These are phyloP conservation scores for Elgaria multicarinata DNA, from an alignment of 2,113 vertebrate species.

Conservation along the genomic window DNA sequence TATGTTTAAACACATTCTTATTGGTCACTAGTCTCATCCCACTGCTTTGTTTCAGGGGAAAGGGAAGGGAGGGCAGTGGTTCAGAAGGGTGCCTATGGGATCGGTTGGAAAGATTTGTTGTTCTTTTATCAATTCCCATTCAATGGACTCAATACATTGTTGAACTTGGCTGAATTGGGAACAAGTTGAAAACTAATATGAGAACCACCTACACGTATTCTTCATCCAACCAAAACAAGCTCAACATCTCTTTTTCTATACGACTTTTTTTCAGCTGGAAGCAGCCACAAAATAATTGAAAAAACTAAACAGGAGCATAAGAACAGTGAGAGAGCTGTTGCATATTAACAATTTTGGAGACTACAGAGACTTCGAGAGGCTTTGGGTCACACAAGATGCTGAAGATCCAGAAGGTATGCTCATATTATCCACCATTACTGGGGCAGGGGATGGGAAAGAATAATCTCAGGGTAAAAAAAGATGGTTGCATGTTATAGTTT, in stretches of 20 bases:
- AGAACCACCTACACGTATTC: background rate
- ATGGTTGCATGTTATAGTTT: background rate
- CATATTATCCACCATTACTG: background rate
- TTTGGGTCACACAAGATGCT: background rate
- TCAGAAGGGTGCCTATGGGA: fast-evolving
- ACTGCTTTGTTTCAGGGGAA: background rate
- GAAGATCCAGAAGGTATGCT: background rate
- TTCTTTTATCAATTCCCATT: background rate
- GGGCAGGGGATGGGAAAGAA: too few species aligned
- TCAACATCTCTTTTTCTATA: background rate
- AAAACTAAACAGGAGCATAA: background rate
- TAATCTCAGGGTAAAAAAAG: background rate
- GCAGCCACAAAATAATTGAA: background rate
- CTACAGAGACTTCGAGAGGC: background rate
- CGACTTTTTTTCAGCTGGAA: background rate
- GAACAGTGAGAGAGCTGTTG: background rate
- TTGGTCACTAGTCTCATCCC: background rate
- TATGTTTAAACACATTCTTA: background rate
- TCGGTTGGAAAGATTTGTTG: background rate
- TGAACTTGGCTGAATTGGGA: background rate
- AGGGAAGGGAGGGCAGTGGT: background rate
- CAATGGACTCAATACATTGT: background rate
- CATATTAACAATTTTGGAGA: background rate
- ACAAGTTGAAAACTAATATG: background rate
- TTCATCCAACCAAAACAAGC: background rate